These are phyloP conservation scores for Dryocosmus kuriphilus DNA, from an alignment of 2,888 invertebrate genomes.

Conservation along the genomic window DNA sequence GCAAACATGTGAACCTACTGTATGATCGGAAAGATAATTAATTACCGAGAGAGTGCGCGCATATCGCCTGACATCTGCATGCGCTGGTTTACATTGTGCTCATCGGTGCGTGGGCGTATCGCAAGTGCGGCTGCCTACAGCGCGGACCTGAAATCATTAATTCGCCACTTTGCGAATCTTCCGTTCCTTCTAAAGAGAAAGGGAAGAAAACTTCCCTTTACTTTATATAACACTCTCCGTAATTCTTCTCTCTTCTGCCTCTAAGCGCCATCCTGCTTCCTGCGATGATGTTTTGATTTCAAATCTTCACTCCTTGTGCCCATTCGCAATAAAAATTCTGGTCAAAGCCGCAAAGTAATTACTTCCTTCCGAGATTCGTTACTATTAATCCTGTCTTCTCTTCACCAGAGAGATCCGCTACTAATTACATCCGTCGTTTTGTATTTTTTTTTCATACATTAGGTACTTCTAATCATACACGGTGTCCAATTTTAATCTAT, in stretches of 20 bases:
- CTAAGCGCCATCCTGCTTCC: constrained; percentile 34
- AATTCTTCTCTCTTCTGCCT: constrained; percentile 16
- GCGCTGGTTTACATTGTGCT: constrained; percentile 66
- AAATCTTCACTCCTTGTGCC: constrained; percentile 20
- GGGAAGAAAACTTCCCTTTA: neutral
- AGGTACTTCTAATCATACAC: too few relatives aligned
- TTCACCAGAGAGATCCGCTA: neutral
- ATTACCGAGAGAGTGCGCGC: constrained; percentile 65
- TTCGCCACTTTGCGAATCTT: constrained; percentile 53
- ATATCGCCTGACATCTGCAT: constrained; percentile 69
- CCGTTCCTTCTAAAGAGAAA: constrained; percentile 38
- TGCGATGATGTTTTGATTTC: constrained; percentile 33
- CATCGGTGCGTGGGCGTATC: constrained; percentile 68
- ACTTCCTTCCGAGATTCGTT: constrained; percentile 46
- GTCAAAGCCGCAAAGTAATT: constrained; percentile 27
- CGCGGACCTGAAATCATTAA: constrained; percentile 65
- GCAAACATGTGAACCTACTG: constrained; percentile 45
- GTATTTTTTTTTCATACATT: neutral
- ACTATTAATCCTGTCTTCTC: constrained; percentile 42
- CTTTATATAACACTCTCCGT: constrained; percentile 15
- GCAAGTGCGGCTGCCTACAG: constrained; percentile 63
- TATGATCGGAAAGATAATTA: constrained; percentile 69
- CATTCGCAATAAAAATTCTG: constrained; percentile 10
- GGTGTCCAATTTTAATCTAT: too few relatives aligned
- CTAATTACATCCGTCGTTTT: constrained; percentile 23